Percentiles rank a stretch among this genome's conserved stretches.
These are phyloP conservation scores for Cerceris rybyensis DNA, from an alignment of 2,888 invertebrate genomes.

Conservation along the genomic window DNA sequence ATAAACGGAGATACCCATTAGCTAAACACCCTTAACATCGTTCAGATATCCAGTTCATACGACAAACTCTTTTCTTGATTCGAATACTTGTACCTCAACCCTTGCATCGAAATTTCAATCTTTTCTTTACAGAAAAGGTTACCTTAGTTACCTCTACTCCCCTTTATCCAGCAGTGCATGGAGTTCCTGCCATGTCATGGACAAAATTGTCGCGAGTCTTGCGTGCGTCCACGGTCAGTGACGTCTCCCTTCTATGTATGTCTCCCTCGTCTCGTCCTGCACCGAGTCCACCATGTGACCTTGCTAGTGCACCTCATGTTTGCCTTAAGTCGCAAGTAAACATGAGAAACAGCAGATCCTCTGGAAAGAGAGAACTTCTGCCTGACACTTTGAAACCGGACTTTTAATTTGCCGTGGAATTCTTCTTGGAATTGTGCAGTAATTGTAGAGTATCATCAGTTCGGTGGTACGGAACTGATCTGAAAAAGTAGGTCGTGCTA, in stretches of 20 bases:
- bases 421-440: too few relatives aligned
- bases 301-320: constrained; percentile 47
- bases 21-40: too few relatives aligned
- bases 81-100: neutral
- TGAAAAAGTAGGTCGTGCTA: too few relatives aligned
- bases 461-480: too few relatives aligned
- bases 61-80: too few relatives aligned
- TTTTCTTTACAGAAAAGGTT: constrained; percentile 36
- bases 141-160: constrained; percentile 47
- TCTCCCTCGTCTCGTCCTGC: constrained; percentile 47
- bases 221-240: constrained; percentile 67
- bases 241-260: constrained; percentile 63
- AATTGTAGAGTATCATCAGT: too few relatives aligned
- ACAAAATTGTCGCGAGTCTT: constrained; percentile 64
- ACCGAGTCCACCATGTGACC: constrained; percentile 60
- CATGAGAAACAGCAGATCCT: neutral
- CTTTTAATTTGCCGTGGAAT: too few relatives aligned
- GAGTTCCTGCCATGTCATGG: constrained; percentile 43
- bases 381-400: too few relatives aligned
- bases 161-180: constrained; percentile 48
- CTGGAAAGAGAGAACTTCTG: neutral
- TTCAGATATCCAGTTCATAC: too few relatives aligned
- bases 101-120: neutral
- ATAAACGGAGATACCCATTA: too few relatives aligned
- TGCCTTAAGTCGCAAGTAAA: constrained; percentile 32